These are phyloP conservation scores for Neoscelio sp. DNA, from an alignment of 2,888 invertebrate genomes.

Conservation along the genomic window DNA sequence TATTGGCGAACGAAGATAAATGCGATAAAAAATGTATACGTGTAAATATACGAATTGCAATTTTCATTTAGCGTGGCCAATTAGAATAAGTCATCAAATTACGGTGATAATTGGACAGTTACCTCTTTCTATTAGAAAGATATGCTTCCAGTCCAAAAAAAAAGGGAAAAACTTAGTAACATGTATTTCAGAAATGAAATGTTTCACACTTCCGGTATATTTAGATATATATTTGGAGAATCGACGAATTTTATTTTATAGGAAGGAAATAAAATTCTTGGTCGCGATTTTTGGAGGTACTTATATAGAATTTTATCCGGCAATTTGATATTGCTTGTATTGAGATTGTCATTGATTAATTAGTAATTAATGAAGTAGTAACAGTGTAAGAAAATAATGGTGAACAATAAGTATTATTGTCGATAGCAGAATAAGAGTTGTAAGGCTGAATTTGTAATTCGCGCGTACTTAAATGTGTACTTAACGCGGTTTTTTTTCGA, in stretches of 20 bases:
- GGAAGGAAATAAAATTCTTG: conserved; percentile 10
- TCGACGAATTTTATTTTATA: conserved; percentile 2
- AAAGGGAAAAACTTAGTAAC: conserved; percentile 71
- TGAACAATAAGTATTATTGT: conserved; percentile 67
- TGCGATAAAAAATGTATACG: conserved; percentile 3
- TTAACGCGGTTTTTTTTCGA: conserved; percentile 47
- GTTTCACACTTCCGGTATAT: conserved; percentile 72
- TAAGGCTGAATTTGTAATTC: conserved; percentile 75
- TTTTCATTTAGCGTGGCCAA: conserved; percentile 74
- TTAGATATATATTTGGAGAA: conserved; percentile 5
- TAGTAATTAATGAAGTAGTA: conserved; percentile 28
- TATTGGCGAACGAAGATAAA: conserved; percentile 26
- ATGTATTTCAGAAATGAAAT: conserved; percentile 72
- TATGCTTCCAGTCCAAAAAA: conserved; percentile 76
- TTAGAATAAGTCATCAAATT: conserved; percentile 51
- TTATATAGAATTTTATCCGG: conserved; percentile 1
- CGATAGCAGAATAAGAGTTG: conserved; percentile 73
- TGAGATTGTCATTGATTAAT: conserved; percentile 37
- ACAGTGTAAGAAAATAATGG: conserved; percentile 36
- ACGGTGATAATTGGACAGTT: conserved; percentile 73
- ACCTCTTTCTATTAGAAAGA: conserved; percentile 77
- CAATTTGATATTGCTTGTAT: conserved; percentile 48
- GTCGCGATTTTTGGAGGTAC: conserved; percentile 25
- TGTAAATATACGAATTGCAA: conserved; percentile 58
- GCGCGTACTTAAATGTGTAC: conserved; percentile 66